Evolutionary conservation across 2,888 invertebrate genomes (phyloP), one percentile per base, ranked within the genome.

Genomic region (Dryocosmus kuriphilus): DNA sequence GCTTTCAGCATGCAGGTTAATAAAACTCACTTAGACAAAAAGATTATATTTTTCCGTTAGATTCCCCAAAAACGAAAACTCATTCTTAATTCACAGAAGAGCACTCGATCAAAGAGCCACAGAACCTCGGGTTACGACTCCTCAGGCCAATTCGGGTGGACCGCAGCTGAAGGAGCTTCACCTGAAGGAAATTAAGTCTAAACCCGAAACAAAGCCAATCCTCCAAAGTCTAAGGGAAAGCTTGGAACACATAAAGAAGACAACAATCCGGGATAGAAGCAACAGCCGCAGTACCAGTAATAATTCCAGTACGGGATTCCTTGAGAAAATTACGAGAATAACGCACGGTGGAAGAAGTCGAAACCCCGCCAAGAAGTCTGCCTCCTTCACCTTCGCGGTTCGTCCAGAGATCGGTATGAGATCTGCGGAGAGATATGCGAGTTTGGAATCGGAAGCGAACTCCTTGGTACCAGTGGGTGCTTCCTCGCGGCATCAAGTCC

Each of bases 1-100:
- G 74, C 86, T 92, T 22, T 91, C 91, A 6, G 92, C 91, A 78
- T 93, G 93, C 88, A 90, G 91, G 90, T 90, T 87, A 60, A 16
- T 11, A 32, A 19, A 0, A 2, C 11, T 22, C 19, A 41, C 41
- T 41, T 1, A 41, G 16, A 16, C 41, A 41, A 5, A 5, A 5
- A 16, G 16, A 0, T 41, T 5, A 16, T 16, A 1, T 16, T 41
- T 16, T 5, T 1, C 11, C 2, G 6, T 41, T 16, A 1, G 1
- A 16, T 41, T 41, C 6, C 6, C 6, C 4, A 35, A 35, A 24
- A 60, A 22, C 38, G 1, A 27, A 60, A 46, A 19, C 14, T n/a
- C 11, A 16, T 51, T 41, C 32, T 75, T 75, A 76, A 75, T 78
- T 90, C 88, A 4, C 86, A 90, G 90, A 83, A 87, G 90, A 86